A percentile compares a stretch with the other conserved stretches of the same genome.
These are phyloP conservation scores for Galago senegalensis DNA, from an alignment of 2,797 vertebrate species.

Conservation along the genomic window DNA sequence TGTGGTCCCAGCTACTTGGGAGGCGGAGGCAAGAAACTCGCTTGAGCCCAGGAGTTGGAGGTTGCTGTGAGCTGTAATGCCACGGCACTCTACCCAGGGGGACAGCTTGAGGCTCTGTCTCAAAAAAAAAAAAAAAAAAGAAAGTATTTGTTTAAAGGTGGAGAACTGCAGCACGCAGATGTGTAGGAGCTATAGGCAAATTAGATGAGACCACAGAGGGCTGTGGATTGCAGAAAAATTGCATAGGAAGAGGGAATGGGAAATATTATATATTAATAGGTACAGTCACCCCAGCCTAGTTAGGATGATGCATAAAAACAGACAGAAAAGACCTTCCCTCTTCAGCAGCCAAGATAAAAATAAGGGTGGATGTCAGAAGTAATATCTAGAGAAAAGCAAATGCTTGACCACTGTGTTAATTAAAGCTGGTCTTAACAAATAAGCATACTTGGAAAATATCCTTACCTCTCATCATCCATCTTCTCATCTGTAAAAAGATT, in stretches of 20 bases:
- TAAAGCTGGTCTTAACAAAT: conserved; percentile 27
- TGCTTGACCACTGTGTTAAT: not conserved
- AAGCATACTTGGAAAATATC: conserved; percentile 48
- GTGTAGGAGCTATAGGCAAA: not conserved
- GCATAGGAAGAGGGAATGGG: not conserved
- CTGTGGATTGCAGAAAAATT: not conserved
- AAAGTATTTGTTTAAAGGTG: conserved; percentile 24
- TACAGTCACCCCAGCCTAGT: not conserved
- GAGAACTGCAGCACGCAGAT: not conserved
- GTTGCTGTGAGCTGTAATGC: too few relatives aligned
- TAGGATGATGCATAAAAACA: not conserved
- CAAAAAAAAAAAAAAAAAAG: not conserved
- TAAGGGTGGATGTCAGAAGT: not conserved
- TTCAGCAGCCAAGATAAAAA: conserved; percentile 8
- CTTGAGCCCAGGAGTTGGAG: too few relatives aligned
- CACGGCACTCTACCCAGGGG: too few relatives aligned
- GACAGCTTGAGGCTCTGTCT: too few relatives aligned
- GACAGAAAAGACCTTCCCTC: conserved; percentile 26
- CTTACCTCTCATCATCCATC: not conserved
- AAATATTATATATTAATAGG: not conserved
- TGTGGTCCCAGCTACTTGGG: too few relatives aligned
- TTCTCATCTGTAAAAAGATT: conserved; percentile 42
- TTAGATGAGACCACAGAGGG: not conserved
- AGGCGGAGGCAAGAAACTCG: too few relatives aligned
- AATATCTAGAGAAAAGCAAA: conserved; percentile 42